Evolutionary conservation across 1,140 invertebrate species (phyloP), one percentile per base, ranked within the genome.

Genomic region (Chymomyza costata): DNA sequence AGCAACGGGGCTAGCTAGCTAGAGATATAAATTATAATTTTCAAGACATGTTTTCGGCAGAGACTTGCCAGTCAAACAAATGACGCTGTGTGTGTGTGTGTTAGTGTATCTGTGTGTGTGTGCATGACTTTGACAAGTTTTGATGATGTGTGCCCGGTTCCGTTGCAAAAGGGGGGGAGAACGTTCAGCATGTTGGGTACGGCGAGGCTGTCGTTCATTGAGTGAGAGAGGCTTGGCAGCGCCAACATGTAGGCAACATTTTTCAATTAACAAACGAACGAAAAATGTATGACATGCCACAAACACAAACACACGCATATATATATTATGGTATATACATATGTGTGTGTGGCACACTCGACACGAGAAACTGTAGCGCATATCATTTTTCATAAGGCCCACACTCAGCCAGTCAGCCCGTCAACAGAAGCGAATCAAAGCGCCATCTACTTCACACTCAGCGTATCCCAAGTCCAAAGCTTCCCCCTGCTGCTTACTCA

Each of bases 241-340:
- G n/a, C 2, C 18, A 34, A 62, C 54, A 70, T 78, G 59, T 60
- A 67, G 73, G 73, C 66, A 78, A 80, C 73, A 78, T 78, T 78
- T 78, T 78, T 78, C 71, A 78, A 78, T 78, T 78, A 78, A 78
- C 71, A 78, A 80, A 80, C 71, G 67, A 78, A 78, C 71, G 73
- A 78, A 78, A 78, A 60, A 80, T 78, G 63, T 71, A 80, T 80
- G 71, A 80, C 71, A 73, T 65, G 69, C 69, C 69, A 57, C 65
- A 78, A 47, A 71, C 38, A 76, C 53, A 76, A 46, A 69, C 61
- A 66, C 30, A 16, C 32, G 30, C 31, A 16, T 6, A 49, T 6
- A 21, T 16, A 21, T 3, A 3, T 8, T 3, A 8, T 25, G 3
- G 21, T 25, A 8, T 25, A 8, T 25, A 25, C 3, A 8, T 25